Evolutionary conservation across 1,140 invertebrate genomes (phyloP).

Genomic region (Dolichoris vasculosae): DNA sequence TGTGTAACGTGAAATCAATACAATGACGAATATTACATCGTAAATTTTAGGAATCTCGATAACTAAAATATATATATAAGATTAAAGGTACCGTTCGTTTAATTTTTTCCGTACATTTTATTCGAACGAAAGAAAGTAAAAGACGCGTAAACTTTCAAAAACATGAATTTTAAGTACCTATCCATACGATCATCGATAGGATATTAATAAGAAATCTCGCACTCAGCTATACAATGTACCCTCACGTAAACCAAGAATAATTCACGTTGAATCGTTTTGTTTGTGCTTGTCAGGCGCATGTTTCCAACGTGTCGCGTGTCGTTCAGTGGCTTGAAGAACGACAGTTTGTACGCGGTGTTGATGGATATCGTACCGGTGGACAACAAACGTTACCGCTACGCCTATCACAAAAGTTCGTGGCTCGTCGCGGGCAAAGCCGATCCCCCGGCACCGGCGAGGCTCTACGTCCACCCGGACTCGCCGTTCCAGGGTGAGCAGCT

Average conservation of each 20-base stretch:
- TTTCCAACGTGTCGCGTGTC: slow-evolving; percentile 96
- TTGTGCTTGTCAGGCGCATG: slow-evolving; percentile 86
- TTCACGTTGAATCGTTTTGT: background rate
- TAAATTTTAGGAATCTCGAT: background rate
- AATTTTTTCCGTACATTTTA: too few species aligned
- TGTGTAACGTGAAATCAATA: too few species aligned
- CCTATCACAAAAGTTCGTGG: slow-evolving; percentile 98
- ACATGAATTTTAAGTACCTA: too few species aligned
- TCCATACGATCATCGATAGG: background rate
- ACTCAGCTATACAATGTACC: background rate
- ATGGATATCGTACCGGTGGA: slow-evolving; percentile 98
- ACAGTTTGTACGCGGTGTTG: slow-evolving; percentile 88
- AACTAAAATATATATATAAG: background rate
- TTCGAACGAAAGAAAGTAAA: too few species aligned
- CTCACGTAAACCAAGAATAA: background rate
- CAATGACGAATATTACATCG: background rate
- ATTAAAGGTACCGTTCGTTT: too few species aligned
- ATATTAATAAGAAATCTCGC: background rate
- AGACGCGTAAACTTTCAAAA: too few species aligned
- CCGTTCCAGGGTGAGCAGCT: slow-evolving; percentile 97
- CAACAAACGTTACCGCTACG: slow-evolving; percentile 97
- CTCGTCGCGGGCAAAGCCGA: slow-evolving; percentile 98
- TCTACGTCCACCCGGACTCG: slow-evolving; percentile 98
- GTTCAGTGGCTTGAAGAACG: slow-evolving; percentile 87
- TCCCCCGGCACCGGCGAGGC: slow-evolving; percentile 92